These are phyloP conservation scores for Ligdia adustata DNA, from an alignment of 2,888 invertebrate species.

Conservation along the genomic window DNA sequence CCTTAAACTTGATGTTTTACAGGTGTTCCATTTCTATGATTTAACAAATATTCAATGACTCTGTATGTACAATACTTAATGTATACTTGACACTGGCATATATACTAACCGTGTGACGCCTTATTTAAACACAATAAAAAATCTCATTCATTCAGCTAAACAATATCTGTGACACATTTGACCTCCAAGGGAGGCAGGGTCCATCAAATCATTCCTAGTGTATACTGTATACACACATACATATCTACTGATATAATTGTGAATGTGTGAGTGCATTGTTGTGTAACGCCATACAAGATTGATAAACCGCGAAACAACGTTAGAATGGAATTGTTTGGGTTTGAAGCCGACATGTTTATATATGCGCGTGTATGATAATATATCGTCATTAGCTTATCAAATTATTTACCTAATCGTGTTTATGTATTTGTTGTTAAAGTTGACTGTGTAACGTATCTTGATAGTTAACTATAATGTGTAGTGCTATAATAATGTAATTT, in stretches of 20 bases:
- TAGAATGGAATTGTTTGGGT: constrained; percentile 55
- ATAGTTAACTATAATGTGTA: constrained; percentile 15
- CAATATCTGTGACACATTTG: constrained; percentile 55
- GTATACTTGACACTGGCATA: too few relatives aligned
- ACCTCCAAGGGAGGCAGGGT: constrained; percentile 60
- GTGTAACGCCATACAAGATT: constrained; percentile 40
- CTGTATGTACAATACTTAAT: too few relatives aligned
- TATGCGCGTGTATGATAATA: constrained; percentile 16
- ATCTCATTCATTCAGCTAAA: constrained; percentile 56
- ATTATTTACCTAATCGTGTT: constrained; percentile 22
- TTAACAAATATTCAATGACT: too few relatives aligned
- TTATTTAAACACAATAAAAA: too few relatives aligned
- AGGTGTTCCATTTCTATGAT: too few relatives aligned
- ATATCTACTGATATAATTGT: constrained; percentile 5
- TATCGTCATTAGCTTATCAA: constrained; percentile 18
- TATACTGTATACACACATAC: constrained; percentile 35
- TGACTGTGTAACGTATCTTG: constrained; percentile 22
- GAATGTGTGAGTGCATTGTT: constrained; percentile 33
- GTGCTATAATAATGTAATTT: too few relatives aligned
- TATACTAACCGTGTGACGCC: too few relatives aligned
- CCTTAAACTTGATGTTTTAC: too few relatives aligned
- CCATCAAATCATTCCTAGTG: constrained; percentile 44
- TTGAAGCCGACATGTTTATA: constrained; percentile 28
- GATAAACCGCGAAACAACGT: constrained; percentile 56
- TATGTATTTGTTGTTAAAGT: constrained; percentile 20